Conservation (phyloP, 2,888 invertebrate genomes). For the Aspidiotus destructor region DNA sequence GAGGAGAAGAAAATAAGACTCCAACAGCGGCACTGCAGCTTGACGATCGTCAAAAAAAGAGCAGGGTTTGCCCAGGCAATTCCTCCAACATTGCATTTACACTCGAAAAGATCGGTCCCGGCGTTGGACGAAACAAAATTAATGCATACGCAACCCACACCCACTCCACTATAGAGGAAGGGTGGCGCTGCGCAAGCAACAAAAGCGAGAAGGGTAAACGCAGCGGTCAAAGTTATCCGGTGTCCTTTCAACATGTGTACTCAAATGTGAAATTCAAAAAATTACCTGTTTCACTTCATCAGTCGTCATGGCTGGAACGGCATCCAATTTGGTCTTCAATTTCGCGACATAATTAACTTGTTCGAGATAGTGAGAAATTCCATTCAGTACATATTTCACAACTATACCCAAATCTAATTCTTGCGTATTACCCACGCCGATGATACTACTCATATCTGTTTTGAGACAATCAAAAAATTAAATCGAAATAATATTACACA, state of each 20-base stretch:
- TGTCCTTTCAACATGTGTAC: neutral
- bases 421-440: slow-evolving; percentile 25
- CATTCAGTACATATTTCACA: slow-evolving; percentile 49
- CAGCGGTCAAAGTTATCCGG: neutral
- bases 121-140: too few relatives aligned
- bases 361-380: slow-evolving; percentile 49
- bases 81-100: too few relatives aligned
- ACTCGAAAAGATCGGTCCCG: too few relatives aligned
- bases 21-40: too few relatives aligned
- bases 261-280: neutral
- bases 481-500: neutral
- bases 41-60: too few relatives aligned
- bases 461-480: neutral
- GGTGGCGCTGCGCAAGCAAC: too few relatives aligned
- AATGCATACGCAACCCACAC: too few relatives aligned
- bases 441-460: slow-evolving; percentile 16
- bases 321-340: slow-evolving; percentile 45
- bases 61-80: too few relatives aligned
- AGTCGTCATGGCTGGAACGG: slow-evolving; percentile 42
- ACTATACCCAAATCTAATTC: slow-evolving; percentile 44
- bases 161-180: too few relatives aligned
- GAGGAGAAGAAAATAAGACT: too few relatives aligned
- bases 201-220: too few relatives aligned
- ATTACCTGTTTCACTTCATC: slow-evolving; percentile 26
- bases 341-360: slow-evolving; percentile 47